Evolutionary conservation across 1,140 invertebrate species (phyloP).

Genomic region (Philopotamus ludificatus): DNA sequence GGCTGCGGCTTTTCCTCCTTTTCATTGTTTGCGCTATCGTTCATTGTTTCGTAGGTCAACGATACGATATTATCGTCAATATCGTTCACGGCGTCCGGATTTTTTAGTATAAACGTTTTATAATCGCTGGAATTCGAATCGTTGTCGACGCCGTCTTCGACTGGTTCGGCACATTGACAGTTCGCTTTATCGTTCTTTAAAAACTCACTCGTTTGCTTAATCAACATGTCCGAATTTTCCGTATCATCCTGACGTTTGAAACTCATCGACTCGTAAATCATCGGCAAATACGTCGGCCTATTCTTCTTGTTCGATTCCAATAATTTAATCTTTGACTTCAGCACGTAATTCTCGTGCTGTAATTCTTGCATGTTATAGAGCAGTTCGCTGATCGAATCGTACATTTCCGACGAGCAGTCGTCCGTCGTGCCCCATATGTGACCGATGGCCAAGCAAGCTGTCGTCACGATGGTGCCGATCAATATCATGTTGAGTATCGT

Average conservation of each 20-base stretch:
- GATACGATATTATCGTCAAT: no score
- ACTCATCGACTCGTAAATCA: not conserved
- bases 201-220: not conserved
- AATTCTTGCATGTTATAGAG: conserved; percentile 53
- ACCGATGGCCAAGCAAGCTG: conserved; percentile 52
- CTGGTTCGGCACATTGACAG: not conserved
- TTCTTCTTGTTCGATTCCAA: conserved; percentile 22
- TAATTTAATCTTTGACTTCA: conserved; percentile 40
- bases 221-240: conserved; percentile 6
- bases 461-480: conserved; percentile 52
- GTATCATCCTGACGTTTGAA: not conserved
- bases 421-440: conserved; percentile 55
- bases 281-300: not conserved
- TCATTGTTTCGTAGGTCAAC: no score
- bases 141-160: not conserved
- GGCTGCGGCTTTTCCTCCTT: no score
- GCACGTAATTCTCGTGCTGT: conserved; percentile 53
- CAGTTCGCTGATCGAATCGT: conserved; percentile 51
- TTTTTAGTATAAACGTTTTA: no score
- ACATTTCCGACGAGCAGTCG: conserved; percentile 47
- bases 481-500: conserved; percentile 53
- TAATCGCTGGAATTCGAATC: not conserved
- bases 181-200: conserved; percentile 9
- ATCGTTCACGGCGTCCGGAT: no score
- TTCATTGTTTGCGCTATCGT: no score